A percentile compares a stretch with the other conserved stretches of the same genome.
Conservation (phyloP, 2,888 invertebrate genomes). For the Drosophila hamatofila region DNA sequence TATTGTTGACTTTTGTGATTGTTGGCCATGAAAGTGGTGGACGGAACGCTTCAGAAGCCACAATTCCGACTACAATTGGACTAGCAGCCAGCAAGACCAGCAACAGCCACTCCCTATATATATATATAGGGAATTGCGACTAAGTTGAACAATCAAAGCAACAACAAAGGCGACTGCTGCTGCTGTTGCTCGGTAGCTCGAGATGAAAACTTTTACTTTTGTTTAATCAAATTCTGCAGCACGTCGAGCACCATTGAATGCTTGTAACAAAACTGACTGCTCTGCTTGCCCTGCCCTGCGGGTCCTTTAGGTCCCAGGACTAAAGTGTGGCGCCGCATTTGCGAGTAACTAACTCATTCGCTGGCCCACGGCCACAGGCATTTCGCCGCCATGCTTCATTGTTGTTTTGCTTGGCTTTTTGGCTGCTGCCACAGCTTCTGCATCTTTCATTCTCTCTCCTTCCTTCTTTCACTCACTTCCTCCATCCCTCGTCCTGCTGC, state of each 20-base stretch:
- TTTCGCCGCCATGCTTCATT: constrained; percentile 47
- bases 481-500: not conserved
- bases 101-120: constrained; percentile 13
- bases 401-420: constrained; percentile 54
- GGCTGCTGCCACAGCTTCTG: constrained; percentile 28
- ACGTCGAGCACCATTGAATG: constrained; percentile 73
- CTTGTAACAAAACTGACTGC: constrained; percentile 60
- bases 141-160: constrained; percentile 53
- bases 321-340: constrained; percentile 36
- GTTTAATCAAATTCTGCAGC: constrained; percentile 79
- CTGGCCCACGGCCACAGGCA: constrained; percentile 45
- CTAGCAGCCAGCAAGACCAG: constrained; percentile 19
- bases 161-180: constrained; percentile 45
- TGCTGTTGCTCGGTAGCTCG: constrained; percentile 37
- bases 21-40: constrained; percentile 66
- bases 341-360: constrained; percentile 57
- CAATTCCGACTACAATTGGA: constrained; percentile 41
- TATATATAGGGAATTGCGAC: constrained; percentile 23
- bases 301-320: constrained; percentile 9
- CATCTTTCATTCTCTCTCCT: not conserved
- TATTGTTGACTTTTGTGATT: constrained; percentile 44
- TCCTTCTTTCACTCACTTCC: not conserved
- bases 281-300: constrained; percentile 12
- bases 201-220: constrained; percentile 78
- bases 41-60: constrained; percentile 42